phyloP scores from a whole-genome alignment of 2,113 vertebrate species.

The Phainopepla nitens region DNA sequence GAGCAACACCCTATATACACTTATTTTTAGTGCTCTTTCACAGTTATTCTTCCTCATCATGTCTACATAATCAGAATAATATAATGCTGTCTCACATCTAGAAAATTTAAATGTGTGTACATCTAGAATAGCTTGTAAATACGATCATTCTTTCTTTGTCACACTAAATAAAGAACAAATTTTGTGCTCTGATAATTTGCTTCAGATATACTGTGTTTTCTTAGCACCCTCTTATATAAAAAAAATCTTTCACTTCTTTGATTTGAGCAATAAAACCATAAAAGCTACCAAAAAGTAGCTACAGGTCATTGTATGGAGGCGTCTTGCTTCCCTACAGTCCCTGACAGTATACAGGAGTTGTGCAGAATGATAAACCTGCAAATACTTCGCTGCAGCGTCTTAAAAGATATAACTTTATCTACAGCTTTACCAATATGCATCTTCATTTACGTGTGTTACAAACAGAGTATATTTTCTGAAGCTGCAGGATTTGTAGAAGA shows the following conservation, averaged over 20 bases:
- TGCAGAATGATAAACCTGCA: background rate
- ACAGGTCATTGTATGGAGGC: background rate
- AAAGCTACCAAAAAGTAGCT: background rate
- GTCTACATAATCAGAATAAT: background rate
- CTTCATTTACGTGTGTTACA: background rate
- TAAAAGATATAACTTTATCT: background rate
- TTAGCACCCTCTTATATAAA: background rate
- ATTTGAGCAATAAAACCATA: background rate
- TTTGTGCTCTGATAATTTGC: background rate
- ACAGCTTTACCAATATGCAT: background rate
- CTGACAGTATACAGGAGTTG: background rate
- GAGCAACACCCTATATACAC: rapidly evolving
- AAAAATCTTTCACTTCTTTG: background rate
- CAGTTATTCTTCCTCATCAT: background rate
- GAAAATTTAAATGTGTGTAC: background rate
- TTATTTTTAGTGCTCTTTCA: background rate
- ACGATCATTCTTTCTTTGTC: rapidly evolving
- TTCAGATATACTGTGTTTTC: background rate
- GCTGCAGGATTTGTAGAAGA: background rate
- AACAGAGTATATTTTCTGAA: background rate
- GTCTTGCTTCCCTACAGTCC: background rate
- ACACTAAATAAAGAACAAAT: background rate
- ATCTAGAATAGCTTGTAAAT: background rate
- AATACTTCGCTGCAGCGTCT: background rate
- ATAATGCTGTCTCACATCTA: background rate